Percentiles rank a stretch among this genome's conserved stretches.
Evolutionary conservation across 2,888 invertebrate genomes (phyloP).

Genomic region (Nipponacmea schrenckii): DNA sequence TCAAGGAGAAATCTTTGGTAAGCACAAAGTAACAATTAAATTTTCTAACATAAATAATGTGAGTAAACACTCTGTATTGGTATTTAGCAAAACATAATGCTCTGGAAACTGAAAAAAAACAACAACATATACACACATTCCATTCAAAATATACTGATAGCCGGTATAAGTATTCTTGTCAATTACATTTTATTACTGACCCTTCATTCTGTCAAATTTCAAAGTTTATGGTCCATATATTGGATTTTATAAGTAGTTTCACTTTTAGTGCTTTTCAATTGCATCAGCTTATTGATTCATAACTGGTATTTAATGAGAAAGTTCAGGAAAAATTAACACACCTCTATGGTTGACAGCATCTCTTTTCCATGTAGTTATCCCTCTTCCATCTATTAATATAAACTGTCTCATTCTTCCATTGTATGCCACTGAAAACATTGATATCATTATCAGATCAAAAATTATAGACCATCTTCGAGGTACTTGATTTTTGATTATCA

Average conservation of each 20-base stretch:
- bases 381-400: conserved; percentile 64
- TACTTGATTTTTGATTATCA: too few relatives aligned
- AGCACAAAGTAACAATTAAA: conserved; percentile 67
- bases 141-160: too few relatives aligned
- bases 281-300: too few relatives aligned
- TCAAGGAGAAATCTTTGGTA: conserved; percentile 63
- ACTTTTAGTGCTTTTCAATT: too few relatives aligned
- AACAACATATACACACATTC: neutral
- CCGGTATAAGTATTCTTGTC: too few relatives aligned
- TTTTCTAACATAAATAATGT: conserved; percentile 61
- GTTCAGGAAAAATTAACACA: too few relatives aligned
- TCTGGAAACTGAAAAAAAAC: conserved; percentile 34
- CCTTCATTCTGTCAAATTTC: too few relatives aligned
- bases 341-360: conserved; percentile 51
- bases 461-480: neutral
- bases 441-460: too few relatives aligned
- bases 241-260: too few relatives aligned
- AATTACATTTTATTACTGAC: too few relatives aligned
- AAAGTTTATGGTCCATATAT: too few relatives aligned
- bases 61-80: conserved; percentile 60
- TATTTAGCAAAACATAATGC: conserved; percentile 62
- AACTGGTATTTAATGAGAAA: too few relatives aligned
- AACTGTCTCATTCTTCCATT: conserved; percentile 63
- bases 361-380: conserved; percentile 63
- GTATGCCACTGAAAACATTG: conserved; percentile 60